Conservation (phyloP, 2,888 invertebrate species). For the Hylaea fasciaria region DNA sequence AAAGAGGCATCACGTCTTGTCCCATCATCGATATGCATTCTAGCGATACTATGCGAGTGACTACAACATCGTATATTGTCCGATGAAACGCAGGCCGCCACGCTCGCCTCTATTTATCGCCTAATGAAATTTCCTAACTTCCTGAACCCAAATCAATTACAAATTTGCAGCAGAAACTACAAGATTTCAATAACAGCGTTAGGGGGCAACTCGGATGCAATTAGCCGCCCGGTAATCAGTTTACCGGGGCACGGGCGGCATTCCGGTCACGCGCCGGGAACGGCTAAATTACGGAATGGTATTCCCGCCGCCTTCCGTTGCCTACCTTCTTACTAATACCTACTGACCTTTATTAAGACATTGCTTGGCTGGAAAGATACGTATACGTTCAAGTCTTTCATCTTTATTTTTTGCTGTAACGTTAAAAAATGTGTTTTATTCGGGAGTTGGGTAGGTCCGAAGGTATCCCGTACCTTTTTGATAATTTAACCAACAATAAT, state of each 20-base stretch:
- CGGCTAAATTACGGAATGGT: conserved; percentile 47
- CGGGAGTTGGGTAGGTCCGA: too few relatives aligned
- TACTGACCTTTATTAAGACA: conserved; percentile 13
- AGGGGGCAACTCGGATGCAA: conserved; percentile 38
- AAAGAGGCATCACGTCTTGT: too few relatives aligned
- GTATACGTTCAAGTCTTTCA: background rate
- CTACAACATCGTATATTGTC: too few relatives aligned
- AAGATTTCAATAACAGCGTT: conserved; percentile 36
- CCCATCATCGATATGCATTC: too few relatives aligned
- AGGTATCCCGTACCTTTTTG: too few relatives aligned
- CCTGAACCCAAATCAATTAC: background rate
- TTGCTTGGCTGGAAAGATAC: conserved; percentile 3
- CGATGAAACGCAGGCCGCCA: too few relatives aligned
- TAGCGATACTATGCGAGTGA: too few relatives aligned
- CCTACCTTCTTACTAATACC: conserved; percentile 10
- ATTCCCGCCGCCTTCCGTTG: conserved; percentile 33
- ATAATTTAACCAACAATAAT: too few relatives aligned
- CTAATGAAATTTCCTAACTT: background rate
- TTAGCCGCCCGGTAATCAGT: conserved; percentile 46
- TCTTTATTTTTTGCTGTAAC: too few relatives aligned
- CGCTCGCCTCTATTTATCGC: too few relatives aligned
- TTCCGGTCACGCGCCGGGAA: conserved; percentile 44
- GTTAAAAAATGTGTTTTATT: too few relatives aligned
- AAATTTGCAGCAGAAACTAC: conserved; percentile 13
- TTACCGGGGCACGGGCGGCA: conserved; percentile 36